Percentiles rank a stretch among this genome's conserved stretches.
phyloP scores from a whole-genome alignment of 2,797 vertebrate species.

The Xiphophorus birchmanni region DNA sequence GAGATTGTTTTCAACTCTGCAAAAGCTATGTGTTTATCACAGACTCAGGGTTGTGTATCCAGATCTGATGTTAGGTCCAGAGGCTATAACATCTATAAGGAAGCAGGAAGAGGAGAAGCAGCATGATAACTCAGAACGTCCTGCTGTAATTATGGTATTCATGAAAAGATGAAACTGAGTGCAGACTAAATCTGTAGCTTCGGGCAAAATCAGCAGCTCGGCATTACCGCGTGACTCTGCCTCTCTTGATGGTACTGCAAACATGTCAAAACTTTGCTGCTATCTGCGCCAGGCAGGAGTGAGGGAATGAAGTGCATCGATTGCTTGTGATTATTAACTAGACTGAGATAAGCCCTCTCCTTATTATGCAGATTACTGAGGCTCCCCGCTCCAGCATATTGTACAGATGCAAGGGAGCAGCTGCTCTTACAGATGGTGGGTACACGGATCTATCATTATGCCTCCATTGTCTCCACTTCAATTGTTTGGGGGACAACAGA shows the following conservation, averaged over 20 bases:
- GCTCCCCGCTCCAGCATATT: constrained; percentile 98
- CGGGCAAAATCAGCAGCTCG: constrained; percentile 83
- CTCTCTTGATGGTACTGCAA: constrained; percentile 78
- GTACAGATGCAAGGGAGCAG: constrained; percentile 99
- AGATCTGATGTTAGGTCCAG: constrained; percentile 48
- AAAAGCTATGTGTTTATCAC: constrained; percentile 55
- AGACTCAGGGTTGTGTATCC: constrained; percentile 44
- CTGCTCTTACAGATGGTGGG: constrained; percentile 99
- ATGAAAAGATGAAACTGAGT: constrained; percentile 80
- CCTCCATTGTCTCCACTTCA: constrained; percentile 99
- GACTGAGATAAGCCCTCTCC: constrained; percentile 99
- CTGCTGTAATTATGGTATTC: constrained; percentile 77
- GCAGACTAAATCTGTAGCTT: constrained; percentile 82
- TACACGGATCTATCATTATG: constrained; percentile 99
- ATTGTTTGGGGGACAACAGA: constrained; percentile 91
- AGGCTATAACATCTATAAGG: constrained; percentile 53
- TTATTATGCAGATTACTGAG: constrained; percentile 99
- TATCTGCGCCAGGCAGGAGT: constrained; percentile 82
- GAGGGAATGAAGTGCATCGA: constrained; percentile 98
- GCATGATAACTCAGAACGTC: constrained; percentile 74
- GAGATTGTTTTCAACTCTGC: constrained; percentile 45
- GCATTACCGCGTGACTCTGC: constrained; percentile 86
- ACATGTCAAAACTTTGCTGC: constrained; percentile 85
- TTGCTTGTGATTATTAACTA: constrained; percentile 99
- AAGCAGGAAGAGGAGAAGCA: constrained; percentile 50